Conservation (phyloP, 1,140 invertebrate genomes). For the Ceratitis capitata region DNA sequence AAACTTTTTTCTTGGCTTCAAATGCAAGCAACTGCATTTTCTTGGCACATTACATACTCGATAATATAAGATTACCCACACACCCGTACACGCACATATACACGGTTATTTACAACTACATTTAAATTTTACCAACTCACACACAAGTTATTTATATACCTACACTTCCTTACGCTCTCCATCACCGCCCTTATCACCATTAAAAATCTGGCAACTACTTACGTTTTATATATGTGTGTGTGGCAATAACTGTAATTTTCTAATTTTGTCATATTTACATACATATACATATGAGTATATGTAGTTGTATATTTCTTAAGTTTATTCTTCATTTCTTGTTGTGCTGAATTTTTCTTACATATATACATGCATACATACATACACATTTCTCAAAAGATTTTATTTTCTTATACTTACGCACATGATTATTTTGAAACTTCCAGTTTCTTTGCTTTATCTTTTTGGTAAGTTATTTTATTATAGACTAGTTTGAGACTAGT, state of each 20-base stretch:
- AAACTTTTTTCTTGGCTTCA: no score
- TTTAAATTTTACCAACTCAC: neutral
- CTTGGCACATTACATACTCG: no score
- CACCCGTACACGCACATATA: slow-evolving; percentile 11
- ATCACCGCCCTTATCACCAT: neutral
- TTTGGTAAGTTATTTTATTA: neutral
- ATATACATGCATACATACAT: no score
- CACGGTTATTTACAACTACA: neutral
- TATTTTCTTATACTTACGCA: neutral
- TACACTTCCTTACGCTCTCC: neutral
- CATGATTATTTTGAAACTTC: neutral
- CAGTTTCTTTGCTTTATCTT: neutral
- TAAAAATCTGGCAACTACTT: neutral
- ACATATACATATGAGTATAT: no score
- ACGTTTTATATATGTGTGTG: no score
- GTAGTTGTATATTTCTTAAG: neutral
- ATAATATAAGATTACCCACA: no score
- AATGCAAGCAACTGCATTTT: no score
- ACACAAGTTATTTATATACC: no score
- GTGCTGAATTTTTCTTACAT: neutral
- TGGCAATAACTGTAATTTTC: neutral
- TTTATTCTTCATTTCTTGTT: neutral
- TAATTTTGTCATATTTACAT: neutral
- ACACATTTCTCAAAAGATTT: neutral
- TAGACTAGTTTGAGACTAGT: neutral